A percentile compares a stretch with the other conserved stretches of the same genome.
phyloP scores from a whole-genome alignment of 2,888 invertebrate species.

The Parapristionchus giblindavisi region DNA sequence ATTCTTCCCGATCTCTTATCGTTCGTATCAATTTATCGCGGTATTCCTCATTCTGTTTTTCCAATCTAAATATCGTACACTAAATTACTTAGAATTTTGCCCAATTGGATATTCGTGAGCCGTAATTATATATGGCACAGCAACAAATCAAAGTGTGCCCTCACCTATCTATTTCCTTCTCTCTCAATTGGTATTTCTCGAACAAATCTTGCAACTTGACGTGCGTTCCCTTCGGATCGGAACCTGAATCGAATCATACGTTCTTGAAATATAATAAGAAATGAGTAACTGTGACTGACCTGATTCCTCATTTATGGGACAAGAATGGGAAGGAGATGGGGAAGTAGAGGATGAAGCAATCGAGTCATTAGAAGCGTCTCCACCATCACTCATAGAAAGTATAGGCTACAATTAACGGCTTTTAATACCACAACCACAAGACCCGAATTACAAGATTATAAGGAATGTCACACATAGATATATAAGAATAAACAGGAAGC shows the following conservation, averaged over 20 bases:
- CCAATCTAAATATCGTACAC: no score
- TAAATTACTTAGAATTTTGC: no score
- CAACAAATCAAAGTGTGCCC: background rate
- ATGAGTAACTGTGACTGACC: no score
- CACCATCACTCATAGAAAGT: constrained; percentile 34
- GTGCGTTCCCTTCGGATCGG: background rate
- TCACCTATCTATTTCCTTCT: constrained; percentile 51
- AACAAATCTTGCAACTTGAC: constrained; percentile 40
- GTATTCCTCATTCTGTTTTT: constrained; percentile 58
- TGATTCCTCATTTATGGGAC: background rate
- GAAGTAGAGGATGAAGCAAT: constrained; percentile 33
- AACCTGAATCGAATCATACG: constrained; percentile 11
- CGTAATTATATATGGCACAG: background rate
- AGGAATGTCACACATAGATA: background rate
- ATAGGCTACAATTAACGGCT: constrained; percentile 29
- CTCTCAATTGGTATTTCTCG: constrained; percentile 48
- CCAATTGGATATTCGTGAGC: background rate
- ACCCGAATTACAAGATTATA: background rate
- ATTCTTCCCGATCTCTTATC: constrained; percentile 53
- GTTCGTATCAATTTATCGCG: constrained; percentile 56
- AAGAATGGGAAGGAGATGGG: constrained; percentile 21
- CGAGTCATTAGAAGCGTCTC: background rate
- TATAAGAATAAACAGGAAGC: background rate
- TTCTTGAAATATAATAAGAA: no score
- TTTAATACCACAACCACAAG: no score